Base-by-base conservation (phyloP, 1,140 invertebrate genomes). In the Rhagoletis pomonella region DNA sequence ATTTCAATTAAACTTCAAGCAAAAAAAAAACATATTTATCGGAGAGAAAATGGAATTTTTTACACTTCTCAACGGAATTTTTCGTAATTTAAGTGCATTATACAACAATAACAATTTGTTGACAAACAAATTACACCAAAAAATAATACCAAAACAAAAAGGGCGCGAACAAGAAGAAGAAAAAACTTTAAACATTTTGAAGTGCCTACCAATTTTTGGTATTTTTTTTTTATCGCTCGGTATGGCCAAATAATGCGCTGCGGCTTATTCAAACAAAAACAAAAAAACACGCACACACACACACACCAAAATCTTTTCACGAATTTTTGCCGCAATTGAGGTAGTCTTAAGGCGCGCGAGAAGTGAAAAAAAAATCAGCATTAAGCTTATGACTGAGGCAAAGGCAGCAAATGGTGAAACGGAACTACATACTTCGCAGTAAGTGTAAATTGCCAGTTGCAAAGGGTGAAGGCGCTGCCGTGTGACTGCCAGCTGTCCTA, bases 301-400 rank as follows among this genome's bases (percentile, higher is more conserved):
- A 29, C 29, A 29, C 29, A 29, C 29, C 29, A 29, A 29, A 1
- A 1, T 29, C 5, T 58, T 81, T 81, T 55, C 19, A n/a, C 44
- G 17, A 1, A 12, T 81, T 55, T 19, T 10, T 5, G 7, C 44
- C 2, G n/a, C 55, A 81, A 81, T 81, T 81, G 73, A 81, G 73
- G 73, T 81, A 81, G 73, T 81, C 73, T 81, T 81, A 81, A 81
- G 47, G 12, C 47, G 42, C 50, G 14, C 19, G n/a, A 81, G 73
- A 50, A n/a, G 73, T 81, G 47, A 81, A 58, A 67, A 7, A 55
- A 14, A n/a, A 62, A 62, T 55, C 9, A 62, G 60, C 17, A 62
- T 29, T 0, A 19, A 55, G 6, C 73, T 29, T 29, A 14, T 55
- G 47, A 55, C 5, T 47, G 47, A 44, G 19, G 47, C 47, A 47